Base-by-base conservation (phyloP, 2,113 vertebrate species). In the Engraulis encrasicolus region DNA sequence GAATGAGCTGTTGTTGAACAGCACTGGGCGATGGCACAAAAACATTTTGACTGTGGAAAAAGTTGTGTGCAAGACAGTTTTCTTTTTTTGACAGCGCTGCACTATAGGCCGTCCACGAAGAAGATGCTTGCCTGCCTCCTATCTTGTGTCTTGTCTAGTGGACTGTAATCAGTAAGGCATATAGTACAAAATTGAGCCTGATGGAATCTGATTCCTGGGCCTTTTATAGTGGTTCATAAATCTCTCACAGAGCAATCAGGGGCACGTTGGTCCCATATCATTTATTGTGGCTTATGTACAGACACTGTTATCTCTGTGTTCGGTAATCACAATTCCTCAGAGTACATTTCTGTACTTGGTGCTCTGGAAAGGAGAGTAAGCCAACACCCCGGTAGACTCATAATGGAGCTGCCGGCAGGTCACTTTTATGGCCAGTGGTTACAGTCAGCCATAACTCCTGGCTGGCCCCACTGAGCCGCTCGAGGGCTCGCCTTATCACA, bases 401-500 rank as follows among this genome's bases (percentile, higher is more conserved):
- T 66, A 66, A 27, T 66, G 1, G 27, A 34, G 61, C 61, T 15
- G 61, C 27, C 15, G 61, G 61, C 27, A 5, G 61, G 11, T 71
- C 27, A 71, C 12, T 71, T 71, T 71, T 71, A 71, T 71, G 61
- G 61, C 23, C 27, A 34, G 61, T 5, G 27, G 27, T 71, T 5
- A 45, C 40, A 34, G 61, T 9, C 61, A 71, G 61, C 61, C 61
- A 71, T 31, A 34, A 27, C 23, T 71, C 61, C 9, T 1, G 9
- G 61, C n/a, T n/a, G n/a, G n/a, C n/a, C n/a, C n/a, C n/a, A n/a
- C n/a, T n/a, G n/a, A n/a, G 27, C 0, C 23, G 17, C 34, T 31
- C 49, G n/a, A 37, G 9, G 31, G 48, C 80, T 38, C 78, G 78
- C 37, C 78, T 80, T 83, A 78, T 86, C 81, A 54, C 20, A 61